Conservation (phyloP, 2,797 vertebrate species). For the Anabas testudineus region DNA sequence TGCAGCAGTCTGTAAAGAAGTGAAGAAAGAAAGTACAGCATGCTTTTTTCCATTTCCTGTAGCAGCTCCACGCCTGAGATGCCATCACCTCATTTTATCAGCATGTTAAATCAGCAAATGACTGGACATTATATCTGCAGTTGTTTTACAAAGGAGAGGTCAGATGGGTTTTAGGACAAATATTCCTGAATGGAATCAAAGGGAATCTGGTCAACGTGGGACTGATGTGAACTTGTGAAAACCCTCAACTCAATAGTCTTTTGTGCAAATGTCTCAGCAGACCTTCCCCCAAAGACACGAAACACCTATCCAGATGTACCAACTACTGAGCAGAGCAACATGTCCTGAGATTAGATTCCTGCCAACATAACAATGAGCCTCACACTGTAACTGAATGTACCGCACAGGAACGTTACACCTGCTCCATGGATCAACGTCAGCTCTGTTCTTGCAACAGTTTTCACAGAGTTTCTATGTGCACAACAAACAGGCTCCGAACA, state of each 20-base stretch:
- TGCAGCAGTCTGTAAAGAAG: too few species aligned
- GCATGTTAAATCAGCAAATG: not conserved
- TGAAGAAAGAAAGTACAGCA: too few species aligned
- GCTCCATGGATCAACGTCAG: not conserved
- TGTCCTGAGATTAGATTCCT: not conserved
- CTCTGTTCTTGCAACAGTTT: not conserved
- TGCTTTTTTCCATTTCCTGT: conserved; percentile 6
- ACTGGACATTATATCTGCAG: not conserved
- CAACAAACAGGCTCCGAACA: too few species aligned
- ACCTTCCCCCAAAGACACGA: conserved; percentile 1
- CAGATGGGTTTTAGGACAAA: not conserved
- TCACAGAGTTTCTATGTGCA: not conserved
- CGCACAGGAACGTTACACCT: too few species aligned
- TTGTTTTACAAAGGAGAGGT: not conserved
- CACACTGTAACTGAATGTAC: not conserved
- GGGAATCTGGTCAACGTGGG: conserved; percentile 17
- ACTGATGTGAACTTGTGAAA: conserved; percentile 43
- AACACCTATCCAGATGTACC: conserved; percentile 10
- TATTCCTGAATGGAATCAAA: not conserved
- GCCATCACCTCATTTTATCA: not conserved
- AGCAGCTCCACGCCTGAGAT: not conserved
- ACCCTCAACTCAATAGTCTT: conserved; percentile 52
- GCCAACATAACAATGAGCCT: not conserved
- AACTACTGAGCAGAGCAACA: conserved; percentile 15
- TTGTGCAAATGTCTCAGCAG: conserved; percentile 40